These are phyloP conservation scores for Antennarius striatus DNA, from an alignment of 2,113 vertebrate genomes.

Conservation along the genomic window DNA sequence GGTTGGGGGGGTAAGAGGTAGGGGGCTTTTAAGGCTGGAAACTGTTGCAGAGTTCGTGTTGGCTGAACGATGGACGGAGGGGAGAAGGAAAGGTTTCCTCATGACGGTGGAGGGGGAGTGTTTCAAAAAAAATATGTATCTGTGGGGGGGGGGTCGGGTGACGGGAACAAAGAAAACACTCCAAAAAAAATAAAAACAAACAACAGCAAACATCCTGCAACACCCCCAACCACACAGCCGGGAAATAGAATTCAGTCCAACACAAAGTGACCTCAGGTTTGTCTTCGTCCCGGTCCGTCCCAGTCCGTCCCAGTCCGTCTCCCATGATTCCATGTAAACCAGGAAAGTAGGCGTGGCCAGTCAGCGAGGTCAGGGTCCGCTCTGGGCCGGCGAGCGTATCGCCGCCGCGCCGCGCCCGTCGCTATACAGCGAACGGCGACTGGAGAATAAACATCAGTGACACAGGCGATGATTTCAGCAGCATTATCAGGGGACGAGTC, in stretches of 20 bases:
- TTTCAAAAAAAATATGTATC: slow-evolving; percentile 49
- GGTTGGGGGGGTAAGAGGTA: slow-evolving; percentile 61
- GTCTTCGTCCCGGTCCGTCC: slow-evolving; percentile 65
- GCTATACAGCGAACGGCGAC: slow-evolving; percentile 48
- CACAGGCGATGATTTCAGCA: slow-evolving; percentile 74
- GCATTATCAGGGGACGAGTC: slow-evolving; percentile 69
- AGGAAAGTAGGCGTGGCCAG: slow-evolving; percentile 50
- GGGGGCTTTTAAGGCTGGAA: slow-evolving; percentile 82
- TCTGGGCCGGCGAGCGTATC: slow-evolving; percentile 23
- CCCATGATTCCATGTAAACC: slow-evolving; percentile 67
- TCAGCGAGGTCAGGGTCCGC: slow-evolving; percentile 72
- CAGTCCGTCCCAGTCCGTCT: slow-evolving; percentile 50
- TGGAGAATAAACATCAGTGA: slow-evolving; percentile 52
- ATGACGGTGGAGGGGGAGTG: slow-evolving; percentile 18
- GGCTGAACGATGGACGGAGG: slow-evolving; percentile 50
- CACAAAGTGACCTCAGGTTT: slow-evolving; percentile 81
- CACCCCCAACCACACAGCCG: slow-evolving; percentile 57
- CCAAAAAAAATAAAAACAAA: slow-evolving; percentile 67
- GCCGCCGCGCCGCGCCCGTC: slow-evolving; percentile 24
- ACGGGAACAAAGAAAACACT: slow-evolving; percentile 65
- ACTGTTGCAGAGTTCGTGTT: slow-evolving; percentile 74
- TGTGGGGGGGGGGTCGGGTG: slow-evolving; percentile 46
- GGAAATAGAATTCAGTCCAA: slow-evolving; percentile 63
- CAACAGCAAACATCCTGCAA: slow-evolving; percentile 71
- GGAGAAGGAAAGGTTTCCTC: slow-evolving; percentile 21